Base-by-base conservation (phyloP, 2,113 vertebrate species). In the Alces alces region DNA sequence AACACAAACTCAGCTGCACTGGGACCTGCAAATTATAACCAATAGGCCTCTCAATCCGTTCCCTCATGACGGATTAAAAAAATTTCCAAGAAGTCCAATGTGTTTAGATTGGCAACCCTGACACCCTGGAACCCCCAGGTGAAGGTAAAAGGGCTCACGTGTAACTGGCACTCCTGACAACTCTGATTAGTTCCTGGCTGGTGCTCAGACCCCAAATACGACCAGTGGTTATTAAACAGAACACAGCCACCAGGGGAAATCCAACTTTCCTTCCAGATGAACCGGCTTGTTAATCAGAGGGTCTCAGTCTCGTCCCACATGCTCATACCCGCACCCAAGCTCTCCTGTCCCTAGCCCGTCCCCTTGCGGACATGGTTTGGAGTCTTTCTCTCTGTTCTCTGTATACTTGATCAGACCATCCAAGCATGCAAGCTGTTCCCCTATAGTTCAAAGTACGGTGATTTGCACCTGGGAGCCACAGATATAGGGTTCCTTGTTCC, bases 91-190 rank as follows among this genome's bases (percentile, higher is more conserved):
- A 96, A 97, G 90, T 47, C 5, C 7, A 94, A 19, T 43, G 78
- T 97, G 94, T 98, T 97, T 98, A 88, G 91, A 78, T 95, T 98
- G 98, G 96, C 97, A 94, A 97, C 86, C 43, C 47, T 27, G 19
- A 96, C 57, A 17, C 50, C 47, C 79, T 47, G 60, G 60, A 47
- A 80, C 60, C 90, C 94, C 57, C 5, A 70, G 57, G 60, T 91
- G 90, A 93, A 80, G 1, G 1, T 93, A 89, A 96, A 97, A 89
- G 43, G 23, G 10, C 55, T 97, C 89, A 21, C n/a, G 50, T 83
- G 13, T 27, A 95, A 79, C 58, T 28, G 78, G 80, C 80, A 89
- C 60, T 85, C 73, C 36, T 5, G 14, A 85, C 76, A 58, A 95
- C 84, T 47, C 39, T 15, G 52, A 19, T 14, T 43, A 82, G 54